Conservation (phyloP, 1,140 invertebrate genomes). For the Scaptomyza montana region DNA sequence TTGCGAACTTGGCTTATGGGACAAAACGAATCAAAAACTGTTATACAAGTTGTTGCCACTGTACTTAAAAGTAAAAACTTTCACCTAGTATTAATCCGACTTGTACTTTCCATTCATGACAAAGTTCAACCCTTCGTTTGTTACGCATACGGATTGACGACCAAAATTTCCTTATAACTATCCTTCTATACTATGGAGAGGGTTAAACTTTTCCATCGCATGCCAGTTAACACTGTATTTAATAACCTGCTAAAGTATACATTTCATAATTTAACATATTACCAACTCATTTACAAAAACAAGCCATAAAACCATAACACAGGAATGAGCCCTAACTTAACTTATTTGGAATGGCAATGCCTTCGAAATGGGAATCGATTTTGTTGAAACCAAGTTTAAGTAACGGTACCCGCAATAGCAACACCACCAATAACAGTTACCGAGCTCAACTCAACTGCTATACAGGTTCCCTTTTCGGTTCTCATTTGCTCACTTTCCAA, state of each 20-base stretch:
- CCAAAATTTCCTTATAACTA: too few species aligned
- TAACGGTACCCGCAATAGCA: neutral
- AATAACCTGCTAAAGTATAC: neutral
- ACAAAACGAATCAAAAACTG: too few species aligned
- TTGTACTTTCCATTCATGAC: too few species aligned
- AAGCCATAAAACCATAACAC: neutral
- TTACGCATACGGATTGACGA: too few species aligned
- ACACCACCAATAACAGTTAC: too few species aligned
- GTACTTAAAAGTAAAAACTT: neutral
- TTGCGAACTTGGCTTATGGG: slow-evolving; percentile 1
- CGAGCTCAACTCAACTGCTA: slow-evolving; percentile 13
- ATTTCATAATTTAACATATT: neutral
- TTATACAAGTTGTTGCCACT: slow-evolving; percentile 20
- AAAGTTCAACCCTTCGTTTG: too few species aligned
- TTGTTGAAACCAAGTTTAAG: slow-evolving; percentile 16
- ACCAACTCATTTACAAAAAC: neutral
- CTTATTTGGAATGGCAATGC: neutral
- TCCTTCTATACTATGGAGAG: too few species aligned
- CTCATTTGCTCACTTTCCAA: slow-evolving; percentile 8
- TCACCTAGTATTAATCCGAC: too few species aligned
- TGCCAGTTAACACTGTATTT: neutral
- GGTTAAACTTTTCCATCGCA: too few species aligned
- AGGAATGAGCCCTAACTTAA: slow-evolving; percentile 7
- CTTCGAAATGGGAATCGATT: slow-evolving; percentile 66
- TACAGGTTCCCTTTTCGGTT: slow-evolving; percentile 4